Evolutionary conservation across 2,797 vertebrate species (phyloP).

Genomic region (Bradypodion pumilum): DNA sequence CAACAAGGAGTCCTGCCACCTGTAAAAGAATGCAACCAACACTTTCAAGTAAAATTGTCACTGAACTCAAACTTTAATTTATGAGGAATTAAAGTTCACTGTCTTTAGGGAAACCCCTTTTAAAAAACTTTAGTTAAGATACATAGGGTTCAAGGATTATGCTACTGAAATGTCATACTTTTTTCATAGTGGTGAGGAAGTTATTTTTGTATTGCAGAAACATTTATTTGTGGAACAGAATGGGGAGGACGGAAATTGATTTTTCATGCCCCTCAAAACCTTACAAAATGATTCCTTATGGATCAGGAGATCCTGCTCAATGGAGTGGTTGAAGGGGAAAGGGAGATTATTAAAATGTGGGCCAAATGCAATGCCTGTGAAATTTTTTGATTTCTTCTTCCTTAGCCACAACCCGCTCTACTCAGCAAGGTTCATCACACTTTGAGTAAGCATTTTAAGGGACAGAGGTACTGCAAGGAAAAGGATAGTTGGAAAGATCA

Average conservation of each 20-base stretch:
- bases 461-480: too few relatives aligned
- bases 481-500: too few relatives aligned
- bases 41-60: not conserved
- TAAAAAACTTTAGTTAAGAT: not conserved
- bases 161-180: not conserved
- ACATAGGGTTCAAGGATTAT: not conserved
- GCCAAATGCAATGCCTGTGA: too few relatives aligned
- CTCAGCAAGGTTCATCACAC: too few relatives aligned
- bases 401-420: too few relatives aligned
- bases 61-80: not conserved
- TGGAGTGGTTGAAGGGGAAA: not conserved
- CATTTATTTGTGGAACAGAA: conserved; percentile 22
- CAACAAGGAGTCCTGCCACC: too few relatives aligned
- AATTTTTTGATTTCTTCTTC: too few relatives aligned
- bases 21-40: too few relatives aligned
- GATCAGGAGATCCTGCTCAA: not conserved
- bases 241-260: conserved; percentile 24
- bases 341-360: not conserved
- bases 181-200: not conserved
- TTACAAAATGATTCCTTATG: not conserved
- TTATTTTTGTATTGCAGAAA: not conserved
- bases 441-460: too few relatives aligned
- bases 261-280: not conserved
- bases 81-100: not conserved
- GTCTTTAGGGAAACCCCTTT: not conserved